phyloP scores from a whole-genome alignment of 37 sponge, comb jelly and placozoan species.

The Crambe crambe region DNA sequence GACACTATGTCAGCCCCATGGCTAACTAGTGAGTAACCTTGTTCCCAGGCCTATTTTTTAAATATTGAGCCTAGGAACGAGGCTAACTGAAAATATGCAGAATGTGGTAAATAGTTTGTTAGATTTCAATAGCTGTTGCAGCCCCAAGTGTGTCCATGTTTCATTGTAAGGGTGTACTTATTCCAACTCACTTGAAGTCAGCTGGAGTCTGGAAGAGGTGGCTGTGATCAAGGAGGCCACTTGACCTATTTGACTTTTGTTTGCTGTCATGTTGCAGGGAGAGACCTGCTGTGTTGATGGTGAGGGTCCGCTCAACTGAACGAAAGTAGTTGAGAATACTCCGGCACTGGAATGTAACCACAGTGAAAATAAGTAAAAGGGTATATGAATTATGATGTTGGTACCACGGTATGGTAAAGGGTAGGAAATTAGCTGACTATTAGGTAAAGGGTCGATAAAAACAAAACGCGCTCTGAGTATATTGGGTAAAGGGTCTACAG shows the following conservation, averaged over 20 bases:
- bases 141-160: too few relatives aligned
- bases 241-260: neutral
- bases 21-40: neutral
- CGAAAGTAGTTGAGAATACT: slow-evolving; percentile 80
- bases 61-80: too few relatives aligned
- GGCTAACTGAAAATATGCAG: too few relatives aligned
- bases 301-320: slow-evolving; percentile 77
- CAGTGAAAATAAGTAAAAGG: neutral
- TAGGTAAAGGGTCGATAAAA: neutral
- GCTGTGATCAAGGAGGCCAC: slow-evolving; percentile 15
- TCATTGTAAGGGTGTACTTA: too few relatives aligned
- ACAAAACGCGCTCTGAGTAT: neutral
- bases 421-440: neutral
- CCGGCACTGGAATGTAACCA: slow-evolving; percentile 44
- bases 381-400: neutral
- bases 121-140: too few relatives aligned
- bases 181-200: slow-evolving; percentile 59
- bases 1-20: neutral
- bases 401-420: neutral
- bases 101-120: too few relatives aligned
- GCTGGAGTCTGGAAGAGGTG: slow-evolving; percentile 77
- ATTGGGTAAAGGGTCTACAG: too few relatives aligned
- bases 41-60: too few relatives aligned
- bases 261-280: slow-evolving; percentile 27
- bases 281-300: slow-evolving; percentile 59